These are phyloP conservation scores for Phenacoccus solenopsis DNA, from an alignment of 1,140 invertebrate species.

Conservation along the genomic window DNA sequence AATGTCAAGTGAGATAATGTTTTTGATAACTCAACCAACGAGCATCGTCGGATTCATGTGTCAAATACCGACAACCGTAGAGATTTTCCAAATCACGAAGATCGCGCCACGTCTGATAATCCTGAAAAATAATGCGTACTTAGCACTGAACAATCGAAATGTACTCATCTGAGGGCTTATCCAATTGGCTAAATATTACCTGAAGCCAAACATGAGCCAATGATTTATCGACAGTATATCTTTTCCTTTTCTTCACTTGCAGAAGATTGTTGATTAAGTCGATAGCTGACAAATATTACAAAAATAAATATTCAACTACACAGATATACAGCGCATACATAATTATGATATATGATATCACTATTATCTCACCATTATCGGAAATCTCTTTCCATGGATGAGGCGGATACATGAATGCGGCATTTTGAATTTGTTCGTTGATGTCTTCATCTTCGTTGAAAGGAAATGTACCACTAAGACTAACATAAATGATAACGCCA, in stretches of 20 bases:
- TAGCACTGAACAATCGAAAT: constrained; percentile 5
- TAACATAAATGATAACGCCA: constrained; percentile 95
- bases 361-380: constrained; percentile 57
- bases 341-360: background rate
- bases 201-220: constrained; percentile 88
- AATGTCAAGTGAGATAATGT: constrained; percentile 7
- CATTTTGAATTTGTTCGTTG: constrained; percentile 98
- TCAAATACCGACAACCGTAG: constrained; percentile 74
- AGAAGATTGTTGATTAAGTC: constrained; percentile 95
- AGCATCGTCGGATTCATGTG: constrained; percentile 90
- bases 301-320: background rate
- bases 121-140: constrained; percentile 47
- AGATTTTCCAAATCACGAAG: constrained; percentile 73
- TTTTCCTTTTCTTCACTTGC: constrained; percentile 95
- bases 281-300: constrained; percentile 58
- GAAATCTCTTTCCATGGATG: constrained; percentile 98
- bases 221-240: constrained; percentile 94
- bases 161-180: background rate
- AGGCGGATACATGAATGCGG: constrained; percentile 98
- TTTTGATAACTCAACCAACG: constrained; percentile 52
- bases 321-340: background rate
- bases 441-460: constrained; percentile 99
- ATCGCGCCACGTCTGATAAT: constrained; percentile 92
- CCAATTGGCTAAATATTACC: constrained; percentile 36
- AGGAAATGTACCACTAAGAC: constrained; percentile 92